Evolutionary conservation across 1,140 invertebrate species (phyloP).

Genomic region (Melanaphis sacchari): DNA sequence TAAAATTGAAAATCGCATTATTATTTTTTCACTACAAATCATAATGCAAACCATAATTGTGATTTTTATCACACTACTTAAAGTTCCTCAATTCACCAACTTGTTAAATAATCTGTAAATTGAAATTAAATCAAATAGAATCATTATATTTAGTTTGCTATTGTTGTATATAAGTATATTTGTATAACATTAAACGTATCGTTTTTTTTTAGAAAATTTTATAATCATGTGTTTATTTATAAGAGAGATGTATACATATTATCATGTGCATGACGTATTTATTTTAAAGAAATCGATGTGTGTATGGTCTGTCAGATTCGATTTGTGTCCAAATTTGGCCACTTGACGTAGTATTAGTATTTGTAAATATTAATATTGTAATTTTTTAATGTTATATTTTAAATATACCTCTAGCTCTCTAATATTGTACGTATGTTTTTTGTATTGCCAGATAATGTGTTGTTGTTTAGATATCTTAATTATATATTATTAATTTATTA

Average conservation of each 20-base stretch:
- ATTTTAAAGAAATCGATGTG: conserved; percentile 1
- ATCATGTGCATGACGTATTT: conserved; percentile 3
- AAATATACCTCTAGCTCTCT: neutral
- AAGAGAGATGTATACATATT: neutral
- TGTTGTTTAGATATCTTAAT: neutral
- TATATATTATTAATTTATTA: too few species aligned
- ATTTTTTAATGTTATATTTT: neutral
- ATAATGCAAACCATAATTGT: neutral
- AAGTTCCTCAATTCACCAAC: neutral
- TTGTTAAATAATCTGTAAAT: neutral
- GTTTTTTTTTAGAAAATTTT: neutral
- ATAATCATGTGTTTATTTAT: neutral
- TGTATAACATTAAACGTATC: neutral
- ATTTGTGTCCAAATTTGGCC: neutral
- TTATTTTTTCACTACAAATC: neutral
- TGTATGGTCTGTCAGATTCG: conserved; percentile 1
- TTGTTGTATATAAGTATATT: neutral
- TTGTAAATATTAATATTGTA: neutral
- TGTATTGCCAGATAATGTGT: neutral
- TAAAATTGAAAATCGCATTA: neutral
- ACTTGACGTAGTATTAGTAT: neutral
- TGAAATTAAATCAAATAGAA: neutral
- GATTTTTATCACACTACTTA: neutral
- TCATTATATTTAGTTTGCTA: neutral
- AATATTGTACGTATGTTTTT: neutral